Base-by-base conservation (phyloP, 2,797 vertebrate species). In the Eidolon dupreanum region DNA sequence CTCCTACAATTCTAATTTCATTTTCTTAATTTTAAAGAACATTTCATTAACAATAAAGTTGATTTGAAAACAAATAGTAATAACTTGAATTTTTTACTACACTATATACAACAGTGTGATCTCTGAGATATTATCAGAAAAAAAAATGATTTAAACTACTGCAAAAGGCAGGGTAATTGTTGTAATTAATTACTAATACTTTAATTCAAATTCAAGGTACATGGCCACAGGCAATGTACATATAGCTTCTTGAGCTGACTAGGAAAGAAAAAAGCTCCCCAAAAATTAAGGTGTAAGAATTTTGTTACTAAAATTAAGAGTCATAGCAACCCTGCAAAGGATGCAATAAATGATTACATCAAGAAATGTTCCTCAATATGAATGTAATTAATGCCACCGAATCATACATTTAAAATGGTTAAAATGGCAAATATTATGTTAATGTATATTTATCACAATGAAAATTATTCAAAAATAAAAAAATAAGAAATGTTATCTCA, bases 41-140 rank as follows among this genome's bases (percentile, higher is more conserved):
- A 92, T 89, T 96, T 95, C 75, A 96, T 94, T 96, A 96, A 95
- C 90, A 97, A 97, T 94, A 94, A 96, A 97, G 77, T 49, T 97
- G 86, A 95, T 94, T 90, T 96, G 53, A 96, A 96, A 97, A 96
- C 93, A 95, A 95, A 96, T 53, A 81, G 75, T 86, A 90, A 93
- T 68, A 94, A 95, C 38, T 85, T 95, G 49, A 94, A 94, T 93
- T 26, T 96, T 95, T 96, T 87, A 98, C 93, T 88, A 89, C 55
- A 91, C 19, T 74, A 43, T 87, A 75, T 84, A 92, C 87, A 94
- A 91, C 55, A 93, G 31, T 84, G 46, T 51, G 38, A 93, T 88
- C 71, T 81, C 63, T 68, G 33, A 90, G 92, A 97, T 88, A 71
- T 24, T 92, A 90, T 96, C 93, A 74, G 61, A 90, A 97, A 90